Evolutionary conservation across 2,888 invertebrate species (phyloP), one percentile per base, ranked within the genome.

Genomic region (Morpho helenor): DNA sequence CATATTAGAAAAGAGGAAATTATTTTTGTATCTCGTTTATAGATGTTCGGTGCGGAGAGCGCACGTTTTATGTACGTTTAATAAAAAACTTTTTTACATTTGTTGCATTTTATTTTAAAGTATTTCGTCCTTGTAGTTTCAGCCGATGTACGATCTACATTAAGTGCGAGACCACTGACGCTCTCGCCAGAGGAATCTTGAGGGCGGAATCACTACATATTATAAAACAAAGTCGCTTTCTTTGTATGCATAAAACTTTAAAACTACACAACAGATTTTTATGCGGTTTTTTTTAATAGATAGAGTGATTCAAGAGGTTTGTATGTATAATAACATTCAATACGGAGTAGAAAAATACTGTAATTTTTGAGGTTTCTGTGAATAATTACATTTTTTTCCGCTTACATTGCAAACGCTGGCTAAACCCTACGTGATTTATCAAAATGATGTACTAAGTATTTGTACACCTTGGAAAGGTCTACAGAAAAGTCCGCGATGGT

Each of bases 11-110:
- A 63, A 7, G 10, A 52, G 59, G 53, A 56, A 64, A 66, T 74
- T 76, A 80, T 81, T 80, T 82, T 78, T 79, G 68, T 80, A 77
- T 71, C 66, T 72, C 71, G 77, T 68, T 69, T 45, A 43, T 49
- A 68, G 68, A 64, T 57, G 49, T 67, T 63, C 67, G 44, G 72
- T 75, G 78, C 74, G 63, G 56, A 67, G 64, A 59, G 70, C 72
- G 73, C 69, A 60, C n/a, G 60, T 68, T 16, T 69, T 77, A 71
- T 73, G 71, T 57, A 68, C 65, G 69, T 71, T 60, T 69, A 79
- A 80, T 79, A 77, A 79, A 16, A 79, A 56, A 69, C 69, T 71
- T 73, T 64, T 60, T 61, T 63, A 64, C 55, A 64, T 54, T 57
- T 16, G 41, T 22, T 64, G 57, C 59, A 39, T 66, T 64, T 43